These are phyloP conservation scores for Anastatus disparis DNA, from an alignment of 1,140 invertebrate species.

Conservation along the genomic window DNA sequence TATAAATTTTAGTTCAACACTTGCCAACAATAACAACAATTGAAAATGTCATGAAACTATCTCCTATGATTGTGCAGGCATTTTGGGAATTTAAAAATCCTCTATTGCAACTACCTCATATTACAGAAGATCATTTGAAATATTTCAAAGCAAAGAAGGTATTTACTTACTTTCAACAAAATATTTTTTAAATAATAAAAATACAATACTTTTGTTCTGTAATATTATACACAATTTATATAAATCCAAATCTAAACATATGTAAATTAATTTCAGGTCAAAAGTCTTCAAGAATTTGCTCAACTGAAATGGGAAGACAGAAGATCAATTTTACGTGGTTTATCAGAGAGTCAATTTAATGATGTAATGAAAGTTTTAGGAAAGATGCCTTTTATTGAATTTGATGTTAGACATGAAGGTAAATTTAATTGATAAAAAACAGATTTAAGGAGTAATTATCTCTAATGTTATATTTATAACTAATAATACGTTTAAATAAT, in stretches of 20 bases:
- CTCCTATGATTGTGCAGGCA: conserved; percentile 96
- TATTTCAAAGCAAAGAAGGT: conserved; percentile 89
- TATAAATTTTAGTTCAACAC: conserved; percentile 73
- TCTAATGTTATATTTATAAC: conserved; percentile 33
- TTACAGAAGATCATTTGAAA: conserved; percentile 93
- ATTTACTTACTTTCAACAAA: conserved; percentile 12
- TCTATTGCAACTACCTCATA: conserved; percentile 93
- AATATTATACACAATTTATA: too few species aligned
- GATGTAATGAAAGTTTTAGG: conserved; percentile 93
- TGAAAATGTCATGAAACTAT: conserved; percentile 97
- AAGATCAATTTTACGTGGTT: conserved; percentile 80
- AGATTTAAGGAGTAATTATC: too few species aligned
- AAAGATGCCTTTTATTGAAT: conserved; percentile 91
- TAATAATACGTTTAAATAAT: too few species aligned
- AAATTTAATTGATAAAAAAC: conserved; percentile 48
- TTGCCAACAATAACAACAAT: conserved; percentile 94
- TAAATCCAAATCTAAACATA: too few species aligned
- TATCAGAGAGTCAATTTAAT: conserved; percentile 91
- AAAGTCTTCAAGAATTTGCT: conserved; percentile 89
- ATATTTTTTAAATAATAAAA: too few species aligned
- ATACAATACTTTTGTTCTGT: conserved; percentile 5
- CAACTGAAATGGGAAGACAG: conserved; percentile 90
- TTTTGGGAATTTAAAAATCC: conserved; percentile 95
- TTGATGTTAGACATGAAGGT: conserved; percentile 92
- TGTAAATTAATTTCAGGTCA: too few species aligned